A percentile compares a stretch with the other conserved stretches of the same genome.
Evolutionary conservation across 2,888 invertebrate species (phyloP).

Genomic region (Sinodicranocentrus sp.): DNA sequence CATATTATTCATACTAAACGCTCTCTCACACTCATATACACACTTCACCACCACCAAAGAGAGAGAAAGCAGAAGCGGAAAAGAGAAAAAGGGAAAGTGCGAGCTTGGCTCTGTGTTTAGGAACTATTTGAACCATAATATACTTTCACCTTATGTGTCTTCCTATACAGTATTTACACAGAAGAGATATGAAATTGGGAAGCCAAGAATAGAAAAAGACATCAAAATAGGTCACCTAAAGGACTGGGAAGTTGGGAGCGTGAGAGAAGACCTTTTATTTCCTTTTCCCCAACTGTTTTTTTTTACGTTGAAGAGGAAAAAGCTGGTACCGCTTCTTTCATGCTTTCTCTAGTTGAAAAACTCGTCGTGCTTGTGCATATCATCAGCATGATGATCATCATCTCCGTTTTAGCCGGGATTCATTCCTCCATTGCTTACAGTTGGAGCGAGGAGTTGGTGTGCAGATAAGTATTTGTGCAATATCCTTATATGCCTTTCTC

Average conservation of each 20-base stretch:
- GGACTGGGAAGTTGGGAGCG: conserved; percentile 22
- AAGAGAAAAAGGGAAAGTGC: conserved; percentile 2
- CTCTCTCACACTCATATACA: neutral
- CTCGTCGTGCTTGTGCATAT: conserved; percentile 58
- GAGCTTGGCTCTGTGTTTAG: conserved; percentile 12
- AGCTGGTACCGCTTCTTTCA: neutral
- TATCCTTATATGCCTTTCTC: too few relatives aligned
- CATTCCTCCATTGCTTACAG: conserved; percentile 27
- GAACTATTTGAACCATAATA: conserved; percentile 36
- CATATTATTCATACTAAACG: neutral
- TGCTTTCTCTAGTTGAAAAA: conserved; percentile 32
- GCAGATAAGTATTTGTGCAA: too few relatives aligned
- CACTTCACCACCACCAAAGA: too few relatives aligned
- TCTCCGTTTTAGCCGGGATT: conserved; percentile 40
- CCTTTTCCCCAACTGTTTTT: conserved; percentile 24
- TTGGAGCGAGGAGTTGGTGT: too few relatives aligned
- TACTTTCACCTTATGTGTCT: conserved; percentile 36
- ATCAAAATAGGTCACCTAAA: conserved; percentile 61
- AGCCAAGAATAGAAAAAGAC: conserved; percentile 53
- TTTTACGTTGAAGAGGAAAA: conserved; percentile 14
- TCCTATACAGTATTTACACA: conserved; percentile 26
- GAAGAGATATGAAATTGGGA: conserved; percentile 39
- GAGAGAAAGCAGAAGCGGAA: conserved; percentile 22
- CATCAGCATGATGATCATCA: conserved; percentile 48
- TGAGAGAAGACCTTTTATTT: conserved; percentile 44